Conservation (phyloP, 2,113 vertebrate species). For the Hippotragus niger region DNA sequence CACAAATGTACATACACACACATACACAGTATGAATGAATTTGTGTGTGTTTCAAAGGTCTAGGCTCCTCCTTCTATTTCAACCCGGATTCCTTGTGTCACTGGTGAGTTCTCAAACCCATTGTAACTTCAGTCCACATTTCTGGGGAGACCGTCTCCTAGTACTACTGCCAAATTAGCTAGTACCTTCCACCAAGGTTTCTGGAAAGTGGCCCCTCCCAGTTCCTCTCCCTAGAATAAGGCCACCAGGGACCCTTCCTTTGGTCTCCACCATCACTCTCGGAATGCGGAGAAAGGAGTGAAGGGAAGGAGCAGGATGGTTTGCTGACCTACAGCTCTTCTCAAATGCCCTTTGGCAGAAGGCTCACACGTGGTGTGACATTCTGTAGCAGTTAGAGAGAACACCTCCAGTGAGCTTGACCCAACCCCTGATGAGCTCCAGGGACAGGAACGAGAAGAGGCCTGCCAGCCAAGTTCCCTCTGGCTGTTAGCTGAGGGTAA, state of each 20-base stretch:
- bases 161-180: neutral
- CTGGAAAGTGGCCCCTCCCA: neutral
- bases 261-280: neutral
- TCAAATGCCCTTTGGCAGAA: neutral
- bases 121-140: neutral
- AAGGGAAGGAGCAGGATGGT: neutral
- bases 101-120: neutral
- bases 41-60: neutral
- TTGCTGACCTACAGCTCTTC: neutral
- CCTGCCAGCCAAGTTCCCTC: neutral
- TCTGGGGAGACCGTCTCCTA: neutral
- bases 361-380: neutral
- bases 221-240: neutral
- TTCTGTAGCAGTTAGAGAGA: neutral
- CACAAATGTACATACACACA: neutral
- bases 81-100: neutral
- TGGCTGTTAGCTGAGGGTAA: neutral
- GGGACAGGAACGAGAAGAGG: neutral
- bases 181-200: neutral
- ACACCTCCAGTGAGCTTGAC: neutral
- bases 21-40: neutral
- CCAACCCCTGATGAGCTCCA: neutral
- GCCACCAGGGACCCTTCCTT: neutral
- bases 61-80: neutral
- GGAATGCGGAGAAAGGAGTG: fast-evolving